Evolutionary conservation across 2,797 vertebrate genomes (phyloP), one percentile per base, ranked within the genome.

Genomic region (Aldrovandia affinis): DNA sequence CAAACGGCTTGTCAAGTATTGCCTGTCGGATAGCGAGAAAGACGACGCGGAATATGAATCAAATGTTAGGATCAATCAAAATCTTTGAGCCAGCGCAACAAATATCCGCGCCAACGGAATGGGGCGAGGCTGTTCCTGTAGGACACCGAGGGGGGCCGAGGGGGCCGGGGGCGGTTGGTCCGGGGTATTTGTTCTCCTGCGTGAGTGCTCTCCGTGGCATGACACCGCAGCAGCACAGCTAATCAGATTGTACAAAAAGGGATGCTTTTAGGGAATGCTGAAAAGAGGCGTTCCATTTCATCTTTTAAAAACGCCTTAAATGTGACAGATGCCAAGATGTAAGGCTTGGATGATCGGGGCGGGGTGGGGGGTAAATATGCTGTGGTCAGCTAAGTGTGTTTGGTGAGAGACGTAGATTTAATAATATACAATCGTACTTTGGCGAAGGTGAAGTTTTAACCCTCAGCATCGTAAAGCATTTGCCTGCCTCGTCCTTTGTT

Each of bases 371-470:
- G 97, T 97, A 98, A 99, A 99, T 98, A 97, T 99, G 98, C 98
- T 99, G 97, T 98, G 98, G 98, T 99, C 98, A 99, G 98, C 98
- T 99, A 98, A 98, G 97, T 98, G 97, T 98, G 98, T 98, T 98
- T 98, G 96, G 96, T 97, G 96, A 98, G 97, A 96, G 98, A 98
- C 97, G 98, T 97, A 98, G 98, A 99, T 99, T 99, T 99, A 99
- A 99, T 99, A 99, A 99, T 99, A 97, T 97, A 99, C 99, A 98
- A 99, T 99, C 98, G 97, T 98, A 98, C 97, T 98, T 97, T 97
- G 97, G 97, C 97, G 97, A 99, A 99, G 98, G 98, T 99, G 98
- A 99, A 98, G 97, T 98, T 97, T 98, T n/a, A n/a, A n/a, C 96
- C 97, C 97, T 98, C 96, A 97, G 97, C 97, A 96, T 96, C 96